A percentile compares a stretch with the other conserved stretches of the same genome.
These are phyloP conservation scores for Scytalopus superciliaris DNA, from an alignment of 2,113 vertebrate genomes.

Conservation along the genomic window DNA sequence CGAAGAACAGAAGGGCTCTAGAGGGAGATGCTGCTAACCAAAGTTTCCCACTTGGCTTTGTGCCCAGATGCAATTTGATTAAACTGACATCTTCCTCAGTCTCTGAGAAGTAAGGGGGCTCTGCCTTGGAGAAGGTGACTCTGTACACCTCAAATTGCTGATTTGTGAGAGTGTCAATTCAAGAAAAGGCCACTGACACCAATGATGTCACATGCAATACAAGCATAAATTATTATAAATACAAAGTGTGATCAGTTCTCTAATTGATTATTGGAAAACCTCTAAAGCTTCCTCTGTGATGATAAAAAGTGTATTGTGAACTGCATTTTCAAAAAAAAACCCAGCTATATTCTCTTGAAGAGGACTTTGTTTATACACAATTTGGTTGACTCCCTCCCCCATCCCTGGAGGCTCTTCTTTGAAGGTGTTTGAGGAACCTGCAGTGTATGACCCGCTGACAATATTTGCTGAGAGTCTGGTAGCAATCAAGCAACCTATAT, in stretches of 20 bases:
- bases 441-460: neutral
- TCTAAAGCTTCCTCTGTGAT: neutral
- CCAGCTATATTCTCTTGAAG: neutral
- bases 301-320: neutral
- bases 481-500: slow-evolving; percentile 15
- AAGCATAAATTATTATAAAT: neutral
- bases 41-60: neutral
- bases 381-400: neutral
- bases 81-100: neutral
- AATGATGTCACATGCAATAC: neutral
- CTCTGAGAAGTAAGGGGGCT: neutral
- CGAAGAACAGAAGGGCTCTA: neutral
- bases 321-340: neutral
- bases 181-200: neutral
- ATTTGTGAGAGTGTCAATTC: neutral
- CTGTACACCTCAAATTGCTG: neutral
- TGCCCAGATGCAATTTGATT: neutral
- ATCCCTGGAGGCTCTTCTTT: neutral
- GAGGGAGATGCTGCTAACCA: neutral
- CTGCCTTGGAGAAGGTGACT: neutral
- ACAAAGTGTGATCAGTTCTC: neutral
- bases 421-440: neutral
- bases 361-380: neutral
- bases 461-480: slow-evolving; percentile 29
- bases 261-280: neutral